These are phyloP conservation scores for Orchesella cincta DNA, from an alignment of 1,140 invertebrate genomes.

Conservation along the genomic window DNA sequence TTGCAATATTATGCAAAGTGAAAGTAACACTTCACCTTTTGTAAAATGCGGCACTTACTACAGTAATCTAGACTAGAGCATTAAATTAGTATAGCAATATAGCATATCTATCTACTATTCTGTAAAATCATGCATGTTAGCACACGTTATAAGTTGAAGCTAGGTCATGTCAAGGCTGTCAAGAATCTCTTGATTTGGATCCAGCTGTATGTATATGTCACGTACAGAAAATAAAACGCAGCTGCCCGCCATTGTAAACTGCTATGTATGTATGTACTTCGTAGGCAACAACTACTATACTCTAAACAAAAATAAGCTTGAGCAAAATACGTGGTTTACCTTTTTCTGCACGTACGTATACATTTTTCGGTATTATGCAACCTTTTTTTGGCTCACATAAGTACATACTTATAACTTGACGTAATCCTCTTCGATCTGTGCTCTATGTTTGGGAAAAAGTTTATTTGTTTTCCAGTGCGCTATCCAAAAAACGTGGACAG, in stretches of 20 bases:
- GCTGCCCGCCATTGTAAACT: not conserved
- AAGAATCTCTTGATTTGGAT: constrained; percentile 8
- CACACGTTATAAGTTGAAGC: not conserved
- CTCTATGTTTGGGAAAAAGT: not conserved
- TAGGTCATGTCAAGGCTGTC: constrained; percentile 19
- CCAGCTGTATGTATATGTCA: not conserved
- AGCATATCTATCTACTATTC: no score
- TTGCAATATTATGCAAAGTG: no score
- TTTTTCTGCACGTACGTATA: not conserved
- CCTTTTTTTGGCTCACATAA: no score
- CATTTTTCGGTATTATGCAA: not conserved
- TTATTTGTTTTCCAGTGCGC: constrained; percentile 22
- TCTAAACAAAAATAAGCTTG: no score
- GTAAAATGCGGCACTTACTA: no score
- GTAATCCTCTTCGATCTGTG: no score
- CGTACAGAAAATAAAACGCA: constrained; percentile 5
- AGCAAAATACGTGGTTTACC: not conserved
- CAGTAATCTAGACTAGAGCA: no score
- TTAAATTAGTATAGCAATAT: no score
- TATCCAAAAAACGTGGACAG: constrained; percentile 1
- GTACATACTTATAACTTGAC: no score
- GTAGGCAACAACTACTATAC: no score
- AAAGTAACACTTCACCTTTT: no score
- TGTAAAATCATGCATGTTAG: constrained; percentile 1
- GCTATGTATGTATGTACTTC: no score